Conservation (phyloP, 1,140 invertebrate genomes). For the Drosophila lini region DNA sequence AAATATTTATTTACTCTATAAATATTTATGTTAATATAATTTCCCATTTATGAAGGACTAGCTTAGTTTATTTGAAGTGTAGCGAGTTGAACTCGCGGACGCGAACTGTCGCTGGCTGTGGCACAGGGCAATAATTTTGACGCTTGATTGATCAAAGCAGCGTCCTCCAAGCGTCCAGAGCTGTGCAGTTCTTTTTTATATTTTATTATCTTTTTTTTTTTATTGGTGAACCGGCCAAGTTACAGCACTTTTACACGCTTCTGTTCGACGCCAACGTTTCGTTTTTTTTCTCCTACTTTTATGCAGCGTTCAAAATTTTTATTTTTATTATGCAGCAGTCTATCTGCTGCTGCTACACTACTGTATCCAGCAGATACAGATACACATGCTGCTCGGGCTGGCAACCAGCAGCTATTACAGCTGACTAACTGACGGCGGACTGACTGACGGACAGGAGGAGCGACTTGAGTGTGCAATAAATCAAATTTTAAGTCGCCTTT, state of each 20-base stretch:
- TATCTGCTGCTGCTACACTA: slow-evolving; percentile 28
- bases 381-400: slow-evolving; percentile 14
- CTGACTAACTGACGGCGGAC: slow-evolving; percentile 46
- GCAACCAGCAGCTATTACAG: slow-evolving; percentile 43
- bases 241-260: slow-evolving; percentile 65
- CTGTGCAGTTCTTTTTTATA: slow-evolving; percentile 15
- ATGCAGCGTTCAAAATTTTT: slow-evolving; percentile 37
- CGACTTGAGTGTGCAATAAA: slow-evolving; percentile 67
- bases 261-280: slow-evolving; percentile 24
- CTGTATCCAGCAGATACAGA: slow-evolving; percentile 48
- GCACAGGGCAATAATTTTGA: slow-evolving; percentile 77
- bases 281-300: slow-evolving; percentile 49
- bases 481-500: slow-evolving; percentile 79
- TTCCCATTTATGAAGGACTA: background rate
- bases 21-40: background rate
- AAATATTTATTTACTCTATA: background rate
- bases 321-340: slow-evolving; percentile 42
- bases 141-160: slow-evolving; percentile 80
- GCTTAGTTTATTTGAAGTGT: slow-evolving; percentile 2
- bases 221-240: slow-evolving; percentile 56
- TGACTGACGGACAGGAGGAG: slow-evolving; percentile 21
- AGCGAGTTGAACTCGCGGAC: slow-evolving; percentile 24
- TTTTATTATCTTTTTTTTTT: slow-evolving; percentile 20
- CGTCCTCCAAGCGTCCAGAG: slow-evolving; percentile 12
- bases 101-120: slow-evolving; percentile 41